Conservation (phyloP, 2,888 invertebrate genomes). For the Candidula unifasciata region DNA sequence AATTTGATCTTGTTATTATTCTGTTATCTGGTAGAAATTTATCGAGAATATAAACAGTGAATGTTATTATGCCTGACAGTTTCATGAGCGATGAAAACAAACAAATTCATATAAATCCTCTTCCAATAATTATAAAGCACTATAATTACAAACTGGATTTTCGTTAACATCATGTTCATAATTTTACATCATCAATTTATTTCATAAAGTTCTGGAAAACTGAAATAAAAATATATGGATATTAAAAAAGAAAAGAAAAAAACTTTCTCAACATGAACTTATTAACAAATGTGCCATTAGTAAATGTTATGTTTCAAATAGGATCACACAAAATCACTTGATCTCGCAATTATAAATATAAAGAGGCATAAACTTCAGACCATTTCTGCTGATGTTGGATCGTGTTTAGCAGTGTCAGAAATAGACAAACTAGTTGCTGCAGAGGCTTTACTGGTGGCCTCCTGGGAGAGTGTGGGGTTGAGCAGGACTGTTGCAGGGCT, state of each 20-base stretch:
- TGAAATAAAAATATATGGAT: background rate
- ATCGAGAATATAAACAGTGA: too few relatives aligned
- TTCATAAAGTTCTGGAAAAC: background rate
- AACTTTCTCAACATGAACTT: background rate
- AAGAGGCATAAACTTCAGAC: slow-evolving; percentile 10
- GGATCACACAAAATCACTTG: background rate
- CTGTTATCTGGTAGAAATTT: too few relatives aligned
- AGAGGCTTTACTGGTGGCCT: background rate
- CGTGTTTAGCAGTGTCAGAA: slow-evolving; percentile 31
- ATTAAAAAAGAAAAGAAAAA: too few relatives aligned
- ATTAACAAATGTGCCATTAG: background rate
- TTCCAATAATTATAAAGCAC: background rate
- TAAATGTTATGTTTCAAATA: background rate
- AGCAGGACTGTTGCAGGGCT: slow-evolving; percentile 46
- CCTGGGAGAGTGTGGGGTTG: background rate
- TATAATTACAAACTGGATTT: background rate
- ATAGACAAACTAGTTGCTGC: slow-evolving; percentile 39
- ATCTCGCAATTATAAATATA: background rate
- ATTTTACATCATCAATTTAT: background rate
- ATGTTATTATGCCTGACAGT: too few relatives aligned
- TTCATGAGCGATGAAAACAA: too few relatives aligned
- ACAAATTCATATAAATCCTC: too few relatives aligned
- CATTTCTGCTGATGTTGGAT: slow-evolving; percentile 20
- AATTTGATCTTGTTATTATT: too few relatives aligned
- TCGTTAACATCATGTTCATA: background rate